Base-by-base conservation (phyloP, 1,140 invertebrate species). In the Lanistes nyassanus region DNA sequence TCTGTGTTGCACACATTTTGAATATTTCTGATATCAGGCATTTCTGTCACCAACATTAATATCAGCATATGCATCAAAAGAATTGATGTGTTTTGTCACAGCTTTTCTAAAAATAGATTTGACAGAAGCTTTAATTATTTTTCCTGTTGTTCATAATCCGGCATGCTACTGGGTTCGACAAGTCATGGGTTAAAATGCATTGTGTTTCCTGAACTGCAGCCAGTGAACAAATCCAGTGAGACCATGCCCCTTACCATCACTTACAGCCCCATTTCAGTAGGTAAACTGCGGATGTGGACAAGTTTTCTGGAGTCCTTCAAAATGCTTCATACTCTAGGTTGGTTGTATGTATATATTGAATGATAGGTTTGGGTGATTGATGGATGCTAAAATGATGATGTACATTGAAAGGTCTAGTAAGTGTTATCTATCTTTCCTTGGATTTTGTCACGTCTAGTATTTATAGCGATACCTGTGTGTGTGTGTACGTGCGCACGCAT, bases 241-340 rank as follows among this genome's bases (percentile, higher is more conserved):
- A 76, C 79, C 34, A 78, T 89, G 79, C 85, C 86, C 29, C 71
- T 92, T 29, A 87, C 83, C 37, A 82, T 92, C 36, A 84, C 82
- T 13, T 91, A 90, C 80, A 79, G 79, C 23, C 90, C 91, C 13
- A 89, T 90, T 47, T 88, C 90, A n/a, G 84, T 91, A 62, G 92
- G 92, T 13, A 91, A 90, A 81, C 81, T 92, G 39, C 86, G 88
- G 73, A 90, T 98, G 81, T 92, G 95, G 82, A 87, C 94, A 29
- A 95, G 97, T 85, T 93, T 98, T 81, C 92, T 95, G 82, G 90
- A 93, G 34, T 93, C 96, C 4, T 92, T 98, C 79, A 89, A 92
- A 36, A 92, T 92, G 55, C 91, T 98, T 76, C 78, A 83, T 55
- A 67, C 66, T n/a, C 79, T 88, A 70, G 89, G 89, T 89, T 74